These are phyloP conservation scores for Schizaphis graminum DNA, from an alignment of 2,888 invertebrate species.

Conservation along the genomic window DNA sequence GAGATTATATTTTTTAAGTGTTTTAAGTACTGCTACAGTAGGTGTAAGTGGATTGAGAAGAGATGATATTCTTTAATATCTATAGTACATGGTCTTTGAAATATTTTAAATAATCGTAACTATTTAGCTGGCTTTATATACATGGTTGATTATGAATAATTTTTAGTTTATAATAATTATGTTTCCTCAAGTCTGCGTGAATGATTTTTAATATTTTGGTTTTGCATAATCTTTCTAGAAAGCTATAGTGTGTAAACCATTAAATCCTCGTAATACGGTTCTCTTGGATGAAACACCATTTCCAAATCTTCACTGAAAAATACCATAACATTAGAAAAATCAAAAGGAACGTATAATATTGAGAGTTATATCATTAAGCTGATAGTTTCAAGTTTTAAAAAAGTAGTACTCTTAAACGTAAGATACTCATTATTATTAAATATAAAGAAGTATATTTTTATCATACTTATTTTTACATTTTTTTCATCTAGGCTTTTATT, in stretches of 20 bases:
- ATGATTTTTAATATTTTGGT: background rate
- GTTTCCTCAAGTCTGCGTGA: background rate
- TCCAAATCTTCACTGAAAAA: background rate
- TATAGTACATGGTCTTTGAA: background rate
- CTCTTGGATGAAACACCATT: background rate
- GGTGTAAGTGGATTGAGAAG: background rate
- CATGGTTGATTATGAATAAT: background rate
- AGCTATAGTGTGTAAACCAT: background rate
- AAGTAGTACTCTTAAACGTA: background rate
- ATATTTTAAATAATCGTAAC: background rate
- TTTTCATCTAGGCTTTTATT: background rate
- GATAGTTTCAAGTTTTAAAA: background rate
- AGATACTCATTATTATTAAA: background rate
- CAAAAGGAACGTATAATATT: background rate
- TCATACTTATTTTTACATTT: background rate
- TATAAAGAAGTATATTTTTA: background rate
- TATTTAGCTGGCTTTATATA: background rate
- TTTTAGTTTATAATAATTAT: background rate
- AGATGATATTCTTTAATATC: background rate
- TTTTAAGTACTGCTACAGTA: background rate
- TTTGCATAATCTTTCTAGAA: background rate
- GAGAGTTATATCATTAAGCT: background rate
- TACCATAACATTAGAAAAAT: background rate
- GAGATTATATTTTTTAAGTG: background rate
- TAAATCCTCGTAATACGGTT: background rate